These are phyloP conservation scores for Ennomos fuscantarius DNA, from an alignment of 2,888 invertebrate genomes.

Conservation along the genomic window DNA sequence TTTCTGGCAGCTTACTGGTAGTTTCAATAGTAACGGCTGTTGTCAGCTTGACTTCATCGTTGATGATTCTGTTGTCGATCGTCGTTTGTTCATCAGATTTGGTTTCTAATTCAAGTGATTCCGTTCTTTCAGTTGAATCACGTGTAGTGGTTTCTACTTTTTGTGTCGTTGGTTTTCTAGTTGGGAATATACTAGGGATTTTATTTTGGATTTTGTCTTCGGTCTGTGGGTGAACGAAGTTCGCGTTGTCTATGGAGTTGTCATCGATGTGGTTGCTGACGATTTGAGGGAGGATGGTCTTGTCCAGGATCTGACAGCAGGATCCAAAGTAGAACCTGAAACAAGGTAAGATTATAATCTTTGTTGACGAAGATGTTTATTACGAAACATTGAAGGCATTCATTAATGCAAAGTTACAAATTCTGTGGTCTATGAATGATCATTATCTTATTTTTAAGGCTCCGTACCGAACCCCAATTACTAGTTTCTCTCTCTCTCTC, in stretches of 20 bases:
- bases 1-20: constrained; percentile 51
- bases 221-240: constrained; percentile 75
- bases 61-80: constrained; percentile 59
- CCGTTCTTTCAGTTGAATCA: constrained; percentile 45
- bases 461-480: too few species aligned
- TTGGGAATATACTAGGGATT: constrained; percentile 42
- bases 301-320: constrained; percentile 92
- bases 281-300: constrained; percentile 78
- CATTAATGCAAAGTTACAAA: too few species aligned
- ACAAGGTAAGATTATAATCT: not conserved
- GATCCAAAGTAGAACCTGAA: constrained; percentile 95
- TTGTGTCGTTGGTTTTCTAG: constrained; percentile 48
- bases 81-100: constrained; percentile 66
- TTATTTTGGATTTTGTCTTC: constrained; percentile 61
- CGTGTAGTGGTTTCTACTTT: constrained; percentile 45
- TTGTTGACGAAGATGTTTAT: too few species aligned
- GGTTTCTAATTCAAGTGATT: constrained; percentile 58
- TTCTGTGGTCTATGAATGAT: too few species aligned
- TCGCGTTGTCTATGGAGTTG: constrained; percentile 82
- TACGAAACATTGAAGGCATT: too few species aligned
- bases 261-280: constrained; percentile 87
- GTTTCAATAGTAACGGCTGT: constrained; percentile 51
- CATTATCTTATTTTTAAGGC: too few species aligned
- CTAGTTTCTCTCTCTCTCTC: too few species aligned
- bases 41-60: constrained; percentile 51